Evolutionary conservation across 2,888 invertebrate species (phyloP).

Genomic region (Petrophora chlorosata): DNA sequence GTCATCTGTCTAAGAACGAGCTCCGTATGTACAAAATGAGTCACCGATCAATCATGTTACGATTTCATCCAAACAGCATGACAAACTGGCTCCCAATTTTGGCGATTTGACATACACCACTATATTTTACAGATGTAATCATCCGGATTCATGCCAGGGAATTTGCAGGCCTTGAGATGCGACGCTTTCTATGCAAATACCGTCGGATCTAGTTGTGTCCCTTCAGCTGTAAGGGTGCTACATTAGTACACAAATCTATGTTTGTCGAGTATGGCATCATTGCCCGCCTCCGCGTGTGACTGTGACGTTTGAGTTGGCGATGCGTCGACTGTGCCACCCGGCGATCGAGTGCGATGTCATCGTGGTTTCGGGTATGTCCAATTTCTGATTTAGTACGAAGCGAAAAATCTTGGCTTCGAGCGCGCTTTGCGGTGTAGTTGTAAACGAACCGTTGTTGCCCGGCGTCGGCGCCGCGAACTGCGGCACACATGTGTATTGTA

Average conservation of each 20-base stretch:
- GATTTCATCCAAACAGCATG: constrained; percentile 43
- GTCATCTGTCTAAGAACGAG: neutral
- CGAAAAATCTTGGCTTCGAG: constrained; percentile 50
- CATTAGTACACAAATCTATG: constrained; percentile 49
- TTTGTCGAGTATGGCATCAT: constrained; percentile 51
- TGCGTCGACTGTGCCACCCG: constrained; percentile 46
- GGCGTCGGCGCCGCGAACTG: constrained; percentile 7
- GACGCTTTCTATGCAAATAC: constrained; percentile 66
- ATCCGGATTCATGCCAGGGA: constrained; percentile 74
- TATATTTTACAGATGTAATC: constrained; percentile 58
- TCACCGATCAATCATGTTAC: constrained; percentile 43
- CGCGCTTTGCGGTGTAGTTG: constrained; percentile 42
- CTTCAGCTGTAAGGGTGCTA: constrained; percentile 61
- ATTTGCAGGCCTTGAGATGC: constrained; percentile 69
- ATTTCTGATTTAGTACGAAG: constrained; percentile 49
- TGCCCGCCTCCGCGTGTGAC: constrained; percentile 43
- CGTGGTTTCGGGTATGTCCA: constrained; percentile 74
- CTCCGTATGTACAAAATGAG: constrained; percentile 15
- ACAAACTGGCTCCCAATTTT: constrained; percentile 67
- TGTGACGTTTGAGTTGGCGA: constrained; percentile 66
- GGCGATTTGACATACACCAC: constrained; percentile 59
- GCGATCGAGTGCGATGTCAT: constrained; percentile 58
- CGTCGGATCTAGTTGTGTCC: constrained; percentile 62
- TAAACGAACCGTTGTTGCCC: constrained; percentile 29
- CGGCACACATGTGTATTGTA: constrained; percentile 20